Conservation (phyloP, 53 echinoderm and acorn worm genomes). For the Stichopus horrens region DNA sequence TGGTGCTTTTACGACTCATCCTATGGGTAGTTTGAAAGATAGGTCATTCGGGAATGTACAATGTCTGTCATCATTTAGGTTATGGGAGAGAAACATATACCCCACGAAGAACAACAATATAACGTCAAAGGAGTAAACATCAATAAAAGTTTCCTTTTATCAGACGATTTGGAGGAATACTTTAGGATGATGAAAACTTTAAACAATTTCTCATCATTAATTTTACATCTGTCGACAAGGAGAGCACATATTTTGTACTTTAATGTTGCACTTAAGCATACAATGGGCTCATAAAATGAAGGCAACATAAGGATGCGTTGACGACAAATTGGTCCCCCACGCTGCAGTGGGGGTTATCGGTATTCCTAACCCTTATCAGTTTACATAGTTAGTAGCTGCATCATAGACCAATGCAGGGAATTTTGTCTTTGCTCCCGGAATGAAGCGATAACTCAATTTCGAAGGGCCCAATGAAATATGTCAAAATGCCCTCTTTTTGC, state of each 20-base stretch:
- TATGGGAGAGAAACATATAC: background rate
- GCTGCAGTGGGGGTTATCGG: background rate
- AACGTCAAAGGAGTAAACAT: background rate
- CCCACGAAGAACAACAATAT: background rate
- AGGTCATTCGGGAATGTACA: background rate
- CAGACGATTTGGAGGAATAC: background rate
- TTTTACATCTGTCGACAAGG: background rate
- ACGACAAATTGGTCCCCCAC: constrained; percentile 4
- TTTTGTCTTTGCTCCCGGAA: background rate
- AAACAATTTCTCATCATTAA: background rate
- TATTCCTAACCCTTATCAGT: background rate
- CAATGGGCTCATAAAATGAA: background rate
- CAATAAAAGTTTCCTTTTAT: background rate
- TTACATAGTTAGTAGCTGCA: background rate
- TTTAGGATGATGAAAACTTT: background rate
- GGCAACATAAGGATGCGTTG: background rate
- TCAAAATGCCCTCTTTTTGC: background rate
- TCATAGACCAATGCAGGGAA: background rate
- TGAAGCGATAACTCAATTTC: background rate
- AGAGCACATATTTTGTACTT: background rate
- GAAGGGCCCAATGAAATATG: background rate
- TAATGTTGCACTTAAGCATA: background rate
- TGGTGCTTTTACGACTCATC: background rate
- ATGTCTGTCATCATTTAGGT: background rate
- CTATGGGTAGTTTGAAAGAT: background rate